A percentile compares a stretch with the other conserved stretches of the same genome.
Evolutionary conservation across 2,888 invertebrate species (phyloP).

Genomic region (Callyntrura guangdongensis): DNA sequence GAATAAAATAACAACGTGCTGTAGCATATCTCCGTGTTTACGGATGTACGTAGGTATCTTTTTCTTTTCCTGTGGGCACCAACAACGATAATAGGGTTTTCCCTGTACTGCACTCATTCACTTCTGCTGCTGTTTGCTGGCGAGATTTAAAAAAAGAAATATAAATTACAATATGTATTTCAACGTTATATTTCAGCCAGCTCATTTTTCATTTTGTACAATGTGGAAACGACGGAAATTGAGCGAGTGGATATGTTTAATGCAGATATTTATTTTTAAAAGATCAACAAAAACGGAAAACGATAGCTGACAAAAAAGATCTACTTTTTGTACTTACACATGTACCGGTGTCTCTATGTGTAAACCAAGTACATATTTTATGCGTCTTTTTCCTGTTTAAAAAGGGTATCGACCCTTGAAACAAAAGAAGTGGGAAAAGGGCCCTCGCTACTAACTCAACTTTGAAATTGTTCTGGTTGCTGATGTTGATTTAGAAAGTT

Average conservation of each 20-base stretch:
- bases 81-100: background rate
- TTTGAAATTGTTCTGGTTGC: background rate
- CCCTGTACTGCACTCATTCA: background rate
- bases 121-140: background rate
- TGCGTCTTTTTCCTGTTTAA: slow-evolving; percentile 5
- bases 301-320: background rate
- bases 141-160: slow-evolving; percentile 5
- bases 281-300: slow-evolving; percentile 26
- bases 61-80: too few relatives aligned
- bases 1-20: slow-evolving; percentile 5
- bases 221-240: slow-evolving; percentile 51
- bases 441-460: slow-evolving; percentile 1
- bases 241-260: slow-evolving; percentile 27
- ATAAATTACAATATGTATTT: slow-evolving; percentile 10
- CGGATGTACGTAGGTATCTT: too few relatives aligned
- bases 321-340: background rate
- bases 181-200: slow-evolving; percentile 8
- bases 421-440: background rate
- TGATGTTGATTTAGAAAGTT: slow-evolving; percentile 20
- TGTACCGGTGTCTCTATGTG: background rate
- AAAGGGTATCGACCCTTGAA: slow-evolving; percentile 67
- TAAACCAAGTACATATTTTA: slow-evolving; percentile 46
- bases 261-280: background rate
- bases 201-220: slow-evolving; percentile 71
- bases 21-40: too few relatives aligned